Base-by-base conservation (phyloP, 2,113 vertebrate genomes). In the Neoarius graeffei region DNA sequence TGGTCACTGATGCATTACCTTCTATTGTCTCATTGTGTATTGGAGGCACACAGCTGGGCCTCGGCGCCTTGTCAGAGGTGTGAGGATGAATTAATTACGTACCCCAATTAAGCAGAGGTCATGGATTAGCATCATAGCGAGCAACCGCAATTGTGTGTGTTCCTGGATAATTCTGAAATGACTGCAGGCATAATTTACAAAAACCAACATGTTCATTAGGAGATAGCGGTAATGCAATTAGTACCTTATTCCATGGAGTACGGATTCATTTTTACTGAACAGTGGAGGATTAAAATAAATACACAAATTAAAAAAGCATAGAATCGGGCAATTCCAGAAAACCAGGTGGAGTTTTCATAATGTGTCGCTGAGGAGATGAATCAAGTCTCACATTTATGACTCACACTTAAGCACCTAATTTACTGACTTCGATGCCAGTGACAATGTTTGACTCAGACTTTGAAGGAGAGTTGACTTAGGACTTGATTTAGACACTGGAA, bases 171-270 rank as follows among this genome's bases (percentile, higher is more conserved):
- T 82, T 62, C 57, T 19, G 57, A 48, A 82, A 62, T 82, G 57
- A 82, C 80, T 82, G 80, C 30, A 11, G 80, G 80, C 57, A 30
- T 62, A 60, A 62, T 82, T 82, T 82, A 82, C 80, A 62, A 62
- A 60, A 81, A 42, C 35, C 57, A 62, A 42, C 57, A 62, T 62
- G 57, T 62, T 82, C 30, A 62, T 62, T 82, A 82, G 30, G 10
- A 82, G 57, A 82, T 62, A 62, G 57, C 20, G 27, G 30, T 82
- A 60, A 82, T 82, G 30, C 30, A 48, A 62, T 82, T 82, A 82
- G 62, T 20, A 6, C 19, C 52, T 13, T 20, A 60, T 14, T 62
- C 35, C 8, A 1, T 25, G 80, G 57, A 20, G 27, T 25, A 17
- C 4, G 50, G 14, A 35, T 81, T 81, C 15, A 10, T 17, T 50